Evolutionary conservation across 2,888 invertebrate species (phyloP).

Genomic region (Quadriops clusia): DNA sequence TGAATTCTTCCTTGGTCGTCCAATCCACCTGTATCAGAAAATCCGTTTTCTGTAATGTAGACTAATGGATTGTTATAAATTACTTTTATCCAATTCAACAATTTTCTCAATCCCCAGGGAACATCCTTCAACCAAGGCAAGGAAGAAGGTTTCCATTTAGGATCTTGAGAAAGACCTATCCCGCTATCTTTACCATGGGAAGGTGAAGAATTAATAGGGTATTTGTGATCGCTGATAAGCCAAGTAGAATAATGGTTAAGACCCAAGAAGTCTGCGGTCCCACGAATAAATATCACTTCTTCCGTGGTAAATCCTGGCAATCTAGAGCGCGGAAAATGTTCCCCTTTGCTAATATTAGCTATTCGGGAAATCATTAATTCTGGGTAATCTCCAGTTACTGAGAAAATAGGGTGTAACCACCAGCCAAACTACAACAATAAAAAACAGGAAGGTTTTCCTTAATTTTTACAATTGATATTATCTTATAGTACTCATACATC

Average conservation of each 20-base stretch:
- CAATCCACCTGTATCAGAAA: conserved; percentile 31
- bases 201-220: conserved; percentile 31
- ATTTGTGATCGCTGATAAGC: conserved; percentile 29
- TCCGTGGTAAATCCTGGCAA: conserved; percentile 36
- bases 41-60: conserved; percentile 44
- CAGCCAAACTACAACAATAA: conserved; percentile 36
- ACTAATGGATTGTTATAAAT: conserved; percentile 45
- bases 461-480: too few relatives aligned
- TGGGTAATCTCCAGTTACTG: conserved; percentile 40
- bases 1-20: conserved; percentile 14
- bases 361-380: conserved; percentile 37
- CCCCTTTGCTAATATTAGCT: conserved; percentile 31
- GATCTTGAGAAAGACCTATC: conserved; percentile 31
- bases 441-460: too few relatives aligned
- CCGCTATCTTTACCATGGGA: conserved; percentile 38
- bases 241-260: conserved; percentile 50
- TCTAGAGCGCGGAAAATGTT: conserved; percentile 35
- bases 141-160: conserved; percentile 41
- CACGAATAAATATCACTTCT: conserved; percentile 37
- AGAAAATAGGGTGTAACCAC: conserved; percentile 39
- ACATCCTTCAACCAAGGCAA: conserved; percentile 36
- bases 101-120: conserved; percentile 45
- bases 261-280: conserved; percentile 52
- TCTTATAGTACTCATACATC: conserved; percentile 31
- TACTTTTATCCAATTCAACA: conserved; percentile 37